phyloP scores from a whole-genome alignment of 1,140 invertebrate genomes.

The Spodoptera litura region DNA sequence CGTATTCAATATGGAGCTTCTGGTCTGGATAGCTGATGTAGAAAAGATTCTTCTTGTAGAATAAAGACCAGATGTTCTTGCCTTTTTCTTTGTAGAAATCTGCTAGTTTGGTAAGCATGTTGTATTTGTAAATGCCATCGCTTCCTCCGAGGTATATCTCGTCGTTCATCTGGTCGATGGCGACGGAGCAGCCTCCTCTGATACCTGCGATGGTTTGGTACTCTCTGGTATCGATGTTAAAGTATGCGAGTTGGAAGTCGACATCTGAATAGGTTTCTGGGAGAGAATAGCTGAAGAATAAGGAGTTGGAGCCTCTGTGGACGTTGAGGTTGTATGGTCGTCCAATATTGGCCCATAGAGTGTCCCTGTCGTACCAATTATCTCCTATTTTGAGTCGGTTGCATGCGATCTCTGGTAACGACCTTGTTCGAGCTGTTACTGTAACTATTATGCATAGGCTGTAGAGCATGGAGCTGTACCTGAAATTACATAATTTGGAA shows the following conservation, averaged over 20 bases:
- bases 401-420: constrained; percentile 56
- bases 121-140: constrained; percentile 76
- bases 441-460: constrained; percentile 12
- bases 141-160: constrained; percentile 72
- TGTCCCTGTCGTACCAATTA: constrained; percentile 65
- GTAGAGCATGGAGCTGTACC: constrained; percentile 9
- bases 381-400: constrained; percentile 62
- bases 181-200: constrained; percentile 67
- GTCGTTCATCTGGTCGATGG: constrained; percentile 69
- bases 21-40: constrained; percentile 76
- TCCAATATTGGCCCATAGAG: constrained; percentile 61
- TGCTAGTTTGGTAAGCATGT: constrained; percentile 68
- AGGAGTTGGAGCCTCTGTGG: constrained; percentile 64
- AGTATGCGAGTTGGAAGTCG: constrained; percentile 69
- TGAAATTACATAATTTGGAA: constrained; percentile 20
- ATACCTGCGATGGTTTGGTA: constrained; percentile 67
- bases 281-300: constrained; percentile 71
- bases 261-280: constrained; percentile 66
- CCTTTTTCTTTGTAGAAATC: constrained; percentile 69
- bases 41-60: constrained; percentile 66
- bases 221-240: constrained; percentile 67
- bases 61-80: constrained; percentile 72
- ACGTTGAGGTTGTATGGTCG: constrained; percentile 69
- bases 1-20: constrained; percentile 65
- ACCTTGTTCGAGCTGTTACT: not conserved